Percentiles rank a stretch among this genome's conserved stretches.
phyloP scores from a whole-genome alignment of 2,797 vertebrate genomes.

The Triplophysa yarkandensis region DNA sequence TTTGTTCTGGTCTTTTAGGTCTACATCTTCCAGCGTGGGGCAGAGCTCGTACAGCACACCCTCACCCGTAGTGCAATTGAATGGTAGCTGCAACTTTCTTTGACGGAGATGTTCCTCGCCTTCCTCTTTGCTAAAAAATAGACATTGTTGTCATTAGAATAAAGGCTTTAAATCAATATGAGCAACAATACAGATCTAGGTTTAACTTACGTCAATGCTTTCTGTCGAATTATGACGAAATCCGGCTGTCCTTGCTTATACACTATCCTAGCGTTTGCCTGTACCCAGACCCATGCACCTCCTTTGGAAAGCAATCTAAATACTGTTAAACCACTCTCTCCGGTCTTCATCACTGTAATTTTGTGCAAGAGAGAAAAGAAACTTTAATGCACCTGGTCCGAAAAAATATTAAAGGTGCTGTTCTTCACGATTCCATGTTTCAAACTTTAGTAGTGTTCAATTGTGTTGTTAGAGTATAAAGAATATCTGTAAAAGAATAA shows the following conservation, averaged over 20 bases:
- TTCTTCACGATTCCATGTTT: too few species aligned
- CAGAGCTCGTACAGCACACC: constrained; percentile 71
- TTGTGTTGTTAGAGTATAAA: too few species aligned
- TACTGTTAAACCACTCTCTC: constrained; percentile 74
- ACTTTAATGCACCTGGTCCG: background rate
- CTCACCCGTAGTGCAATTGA: constrained; percentile 73
- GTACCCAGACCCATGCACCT: constrained; percentile 76
- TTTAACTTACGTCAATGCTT: constrained; percentile 73
- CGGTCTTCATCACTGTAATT: constrained; percentile 78
- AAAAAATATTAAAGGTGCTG: too few species aligned
- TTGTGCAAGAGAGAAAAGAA: constrained; percentile 12
- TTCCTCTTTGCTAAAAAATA: constrained; percentile 73
- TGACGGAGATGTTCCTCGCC: constrained; percentile 77
- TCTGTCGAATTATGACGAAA: constrained; percentile 75
- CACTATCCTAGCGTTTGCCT: constrained; percentile 75
- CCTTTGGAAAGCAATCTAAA: constrained; percentile 77
- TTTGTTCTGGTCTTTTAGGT: constrained; percentile 55
- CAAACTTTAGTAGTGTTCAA: too few species aligned
- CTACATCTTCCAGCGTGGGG: constrained; percentile 46
- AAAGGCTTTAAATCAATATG: background rate
- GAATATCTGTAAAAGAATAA: too few species aligned
- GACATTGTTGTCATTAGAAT: background rate
- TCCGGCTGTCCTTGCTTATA: constrained; percentile 77
- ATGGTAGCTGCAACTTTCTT: constrained; percentile 73
- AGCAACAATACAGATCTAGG: background rate